Percentiles rank a stretch among this genome's conserved stretches.
These are phyloP conservation scores for Xiphorhynchus elegans DNA, from an alignment of 2,113 vertebrate species.

Conservation along the genomic window DNA sequence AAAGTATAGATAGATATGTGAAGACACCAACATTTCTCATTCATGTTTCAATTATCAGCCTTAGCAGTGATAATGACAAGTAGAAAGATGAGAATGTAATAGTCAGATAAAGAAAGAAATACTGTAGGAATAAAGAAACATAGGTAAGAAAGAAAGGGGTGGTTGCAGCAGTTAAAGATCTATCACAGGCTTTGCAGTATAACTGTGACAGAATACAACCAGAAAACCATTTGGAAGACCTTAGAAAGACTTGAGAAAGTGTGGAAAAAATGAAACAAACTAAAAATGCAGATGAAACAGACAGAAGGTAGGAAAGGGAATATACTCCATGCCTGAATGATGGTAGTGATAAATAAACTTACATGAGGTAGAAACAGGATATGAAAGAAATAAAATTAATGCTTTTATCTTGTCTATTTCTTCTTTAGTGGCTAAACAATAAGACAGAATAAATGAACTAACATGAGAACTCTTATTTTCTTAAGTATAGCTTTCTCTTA, in stretches of 20 bases:
- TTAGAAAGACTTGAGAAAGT: background rate
- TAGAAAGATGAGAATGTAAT: conserved; percentile 14
- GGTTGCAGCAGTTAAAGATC: background rate
- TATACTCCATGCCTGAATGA: background rate
- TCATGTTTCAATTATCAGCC: background rate
- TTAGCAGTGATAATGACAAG: background rate
- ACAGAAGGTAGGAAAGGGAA: background rate
- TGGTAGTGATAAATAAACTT: background rate
- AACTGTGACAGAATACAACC: background rate
- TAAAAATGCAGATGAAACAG: background rate
- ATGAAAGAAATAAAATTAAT: conserved; percentile 31
- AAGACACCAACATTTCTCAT: background rate
- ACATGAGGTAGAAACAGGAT: background rate
- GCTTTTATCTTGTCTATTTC: conserved; percentile 29
- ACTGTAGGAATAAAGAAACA: background rate
- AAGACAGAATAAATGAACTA: conserved; percentile 15
- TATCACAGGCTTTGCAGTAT: background rate
- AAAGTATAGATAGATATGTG: background rate
- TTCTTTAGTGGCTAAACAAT: background rate
- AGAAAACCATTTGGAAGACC: background rate
- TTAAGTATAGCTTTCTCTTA: background rate
- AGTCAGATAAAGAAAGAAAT: conserved; percentile 23
- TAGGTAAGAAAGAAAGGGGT: background rate
- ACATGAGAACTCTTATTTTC: background rate
- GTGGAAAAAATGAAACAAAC: background rate